These are phyloP conservation scores for Brachionus manjavacas DNA, from an alignment of 1,140 invertebrate genomes.

Conservation along the genomic window DNA sequence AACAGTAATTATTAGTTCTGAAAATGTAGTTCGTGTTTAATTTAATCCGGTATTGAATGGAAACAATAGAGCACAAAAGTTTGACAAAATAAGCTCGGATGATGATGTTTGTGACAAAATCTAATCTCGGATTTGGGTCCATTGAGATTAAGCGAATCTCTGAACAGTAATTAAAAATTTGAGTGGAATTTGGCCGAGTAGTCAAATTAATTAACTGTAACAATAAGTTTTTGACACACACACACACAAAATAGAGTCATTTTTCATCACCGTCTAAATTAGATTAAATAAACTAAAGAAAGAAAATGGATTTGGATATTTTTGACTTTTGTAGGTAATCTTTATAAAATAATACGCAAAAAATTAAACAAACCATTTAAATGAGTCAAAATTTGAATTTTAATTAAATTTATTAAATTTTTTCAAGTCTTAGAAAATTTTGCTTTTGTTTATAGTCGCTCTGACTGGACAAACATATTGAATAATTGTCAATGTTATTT, in stretches of 20 bases:
- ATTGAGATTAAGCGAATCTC: neutral
- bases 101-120: constrained; percentile 34
- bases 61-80: constrained; percentile 9
- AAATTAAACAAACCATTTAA: constrained; percentile 6
- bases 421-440: neutral
- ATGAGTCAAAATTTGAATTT: neutral
- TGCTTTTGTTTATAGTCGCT: neutral
- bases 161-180: constrained; percentile 3
- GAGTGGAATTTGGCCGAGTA: constrained; percentile 18
- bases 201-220: constrained; percentile 36
- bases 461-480: neutral
- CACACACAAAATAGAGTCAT: neutral
- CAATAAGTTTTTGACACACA: constrained; percentile 3
- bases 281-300: neutral
- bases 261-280: neutral
- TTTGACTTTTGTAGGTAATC: neutral
- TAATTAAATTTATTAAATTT: constrained; percentile 4
- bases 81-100: neutral
- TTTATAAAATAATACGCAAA: constrained; percentile 6
- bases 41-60: constrained; percentile 14
- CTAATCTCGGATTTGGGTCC: constrained; percentile 9
- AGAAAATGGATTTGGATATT: neutral
- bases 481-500: neutral
- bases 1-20: neutral
- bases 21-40: constrained; percentile 20